Conservation (phyloP, 2,797 vertebrate species). For the Hyperoplus lanceolatus region DNA sequence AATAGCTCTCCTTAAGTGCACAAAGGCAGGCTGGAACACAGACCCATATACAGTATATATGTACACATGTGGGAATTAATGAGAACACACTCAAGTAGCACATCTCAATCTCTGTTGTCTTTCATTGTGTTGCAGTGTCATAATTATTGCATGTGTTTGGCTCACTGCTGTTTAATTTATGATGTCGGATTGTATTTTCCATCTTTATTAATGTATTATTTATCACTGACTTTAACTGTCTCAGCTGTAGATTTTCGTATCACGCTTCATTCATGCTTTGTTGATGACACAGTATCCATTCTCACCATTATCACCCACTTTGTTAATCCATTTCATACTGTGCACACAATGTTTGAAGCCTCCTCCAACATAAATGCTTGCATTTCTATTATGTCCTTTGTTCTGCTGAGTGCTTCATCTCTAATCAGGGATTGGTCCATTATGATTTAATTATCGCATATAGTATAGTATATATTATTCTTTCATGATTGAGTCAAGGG, state of each 20-base stretch:
- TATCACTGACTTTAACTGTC: conserved; percentile 69
- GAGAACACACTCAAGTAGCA: conserved; percentile 47
- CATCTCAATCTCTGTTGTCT: conserved; percentile 47
- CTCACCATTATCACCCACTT: conserved; percentile 59
- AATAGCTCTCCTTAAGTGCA: conserved; percentile 53
- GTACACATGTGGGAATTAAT: conserved; percentile 49
- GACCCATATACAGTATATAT: conserved; percentile 26
- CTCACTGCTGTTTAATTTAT: conserved; percentile 74
- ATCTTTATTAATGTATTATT: conserved; percentile 78
- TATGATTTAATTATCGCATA: conserved; percentile 55
- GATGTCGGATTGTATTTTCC: conserved; percentile 65
- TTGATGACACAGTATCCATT: conserved; percentile 46
- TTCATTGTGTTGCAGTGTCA: conserved; percentile 59
- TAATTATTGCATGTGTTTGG: conserved; percentile 77
- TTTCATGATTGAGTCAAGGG: conserved; percentile 36
- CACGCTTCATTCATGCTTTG: conserved; percentile 55
- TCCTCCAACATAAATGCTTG: conserved; percentile 39
- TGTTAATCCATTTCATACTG: conserved; percentile 60
- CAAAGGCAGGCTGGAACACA: conserved; percentile 55
- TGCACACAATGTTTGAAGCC: conserved; percentile 34
- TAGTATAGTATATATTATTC: conserved; percentile 4
- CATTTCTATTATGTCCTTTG: conserved; percentile 44
- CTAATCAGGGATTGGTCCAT: conserved; percentile 52
- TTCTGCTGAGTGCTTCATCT: conserved; percentile 44
- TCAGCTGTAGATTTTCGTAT: conserved; percentile 50